Percentiles rank a stretch among this genome's conserved stretches.
These are phyloP conservation scores for Onychomys arenicola DNA, from an alignment of 2,797 vertebrate species.

Conservation along the genomic window DNA sequence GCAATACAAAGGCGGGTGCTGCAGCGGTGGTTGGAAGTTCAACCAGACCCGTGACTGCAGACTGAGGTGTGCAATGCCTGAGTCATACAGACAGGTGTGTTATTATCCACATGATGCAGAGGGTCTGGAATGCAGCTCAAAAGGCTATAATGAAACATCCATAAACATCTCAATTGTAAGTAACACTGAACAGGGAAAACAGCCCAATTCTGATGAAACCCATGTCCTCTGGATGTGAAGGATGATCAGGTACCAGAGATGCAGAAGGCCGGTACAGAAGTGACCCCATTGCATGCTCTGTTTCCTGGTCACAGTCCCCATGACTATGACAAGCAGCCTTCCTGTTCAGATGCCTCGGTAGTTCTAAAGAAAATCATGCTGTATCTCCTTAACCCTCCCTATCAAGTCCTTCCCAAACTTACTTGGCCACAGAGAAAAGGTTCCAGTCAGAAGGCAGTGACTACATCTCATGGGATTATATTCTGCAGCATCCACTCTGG, in stretches of 20 bases:
- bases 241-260: background rate
- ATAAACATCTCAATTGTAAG: constrained; percentile 61
- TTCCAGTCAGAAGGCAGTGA: background rate
- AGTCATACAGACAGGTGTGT: constrained; percentile 65
- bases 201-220: constrained; percentile 33
- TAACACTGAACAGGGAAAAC: constrained; percentile 7
- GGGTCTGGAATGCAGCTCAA: constrained; percentile 71
- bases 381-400: background rate
- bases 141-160: constrained; percentile 21
- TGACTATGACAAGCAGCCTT: background rate
- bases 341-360: background rate
- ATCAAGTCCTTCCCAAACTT: background rate
- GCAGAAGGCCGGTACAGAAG: background rate
- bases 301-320: background rate
- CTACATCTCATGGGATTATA: background rate
- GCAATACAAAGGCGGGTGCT: constrained; percentile 49
- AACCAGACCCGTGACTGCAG: background rate
- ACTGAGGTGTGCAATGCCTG: background rate
- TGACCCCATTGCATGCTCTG: no score
- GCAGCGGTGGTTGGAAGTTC: constrained; percentile 38
- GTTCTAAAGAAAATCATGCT: background rate
- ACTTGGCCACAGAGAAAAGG: background rate
- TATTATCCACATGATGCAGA: constrained; percentile 45
- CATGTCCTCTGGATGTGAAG: background rate
- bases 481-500: background rate